These are phyloP conservation scores for Drosophila differens DNA, from an alignment of 2,888 invertebrate species.

Conservation along the genomic window DNA sequence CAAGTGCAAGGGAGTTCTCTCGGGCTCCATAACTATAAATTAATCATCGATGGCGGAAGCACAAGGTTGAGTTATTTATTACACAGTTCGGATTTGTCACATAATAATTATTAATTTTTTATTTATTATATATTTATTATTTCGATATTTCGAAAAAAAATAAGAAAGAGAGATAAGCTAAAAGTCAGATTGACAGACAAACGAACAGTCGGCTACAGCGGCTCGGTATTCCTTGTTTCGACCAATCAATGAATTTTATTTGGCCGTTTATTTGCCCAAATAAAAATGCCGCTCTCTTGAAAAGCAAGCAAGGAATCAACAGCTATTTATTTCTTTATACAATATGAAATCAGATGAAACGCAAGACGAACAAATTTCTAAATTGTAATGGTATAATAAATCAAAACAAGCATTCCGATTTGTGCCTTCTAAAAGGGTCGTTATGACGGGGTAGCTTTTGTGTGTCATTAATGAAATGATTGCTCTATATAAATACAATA, in stretches of 20 bases:
- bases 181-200: background rate
- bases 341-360: conserved; percentile 50
- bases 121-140: background rate
- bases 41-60: background rate
- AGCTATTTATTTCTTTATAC: conserved; percentile 31
- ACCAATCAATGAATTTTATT: background rate
- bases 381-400: conserved; percentile 69
- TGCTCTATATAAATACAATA: conserved; percentile 53
- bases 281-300: background rate
- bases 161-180: background rate
- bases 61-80: background rate
- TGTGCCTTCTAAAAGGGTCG: conserved; percentile 64
- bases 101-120: background rate
- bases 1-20: background rate
- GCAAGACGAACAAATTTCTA: conserved; percentile 36
- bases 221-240: background rate
- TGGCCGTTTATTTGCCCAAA: background rate
- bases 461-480: conserved; percentile 63
- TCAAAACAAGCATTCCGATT: conserved; percentile 36
- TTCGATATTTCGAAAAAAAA: background rate
- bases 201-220: background rate
- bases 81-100: background rate
- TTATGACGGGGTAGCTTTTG: conserved; percentile 56
- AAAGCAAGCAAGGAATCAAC: conserved; percentile 20
- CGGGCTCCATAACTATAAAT: background rate